Conservation (phyloP, 1,140 invertebrate genomes). For the Paracyclopina nana region DNA sequence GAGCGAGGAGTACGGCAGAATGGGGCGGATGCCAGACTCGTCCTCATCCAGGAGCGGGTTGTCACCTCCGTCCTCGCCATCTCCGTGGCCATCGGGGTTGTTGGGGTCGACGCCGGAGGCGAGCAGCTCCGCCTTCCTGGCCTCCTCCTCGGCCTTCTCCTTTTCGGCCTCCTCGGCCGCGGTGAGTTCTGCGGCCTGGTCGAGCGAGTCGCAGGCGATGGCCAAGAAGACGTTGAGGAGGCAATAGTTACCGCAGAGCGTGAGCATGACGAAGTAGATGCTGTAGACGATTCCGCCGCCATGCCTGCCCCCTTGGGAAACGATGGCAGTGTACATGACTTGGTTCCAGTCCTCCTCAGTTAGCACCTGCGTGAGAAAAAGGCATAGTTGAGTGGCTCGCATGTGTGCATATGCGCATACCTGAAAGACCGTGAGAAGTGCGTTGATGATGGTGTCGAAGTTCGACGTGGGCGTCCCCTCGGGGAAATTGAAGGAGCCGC, state of each 20-base stretch:
- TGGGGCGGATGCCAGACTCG: constrained; percentile 28
- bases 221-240: constrained; percentile 39
- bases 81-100: constrained; percentile 19
- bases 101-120: constrained; percentile 21
- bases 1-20: constrained; percentile 40
- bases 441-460: constrained; percentile 96
- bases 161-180: constrained; percentile 25
- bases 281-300: constrained; percentile 32
- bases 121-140: neutral
- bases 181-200: constrained; percentile 36
- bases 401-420: constrained; percentile 33
- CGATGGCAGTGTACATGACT: constrained; percentile 37
- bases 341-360: constrained; percentile 41
- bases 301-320: constrained; percentile 30
- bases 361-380: constrained; percentile 27
- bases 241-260: constrained; percentile 37
- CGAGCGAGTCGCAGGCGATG: constrained; percentile 39
- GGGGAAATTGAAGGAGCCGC: constrained; percentile 84
- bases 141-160: constrained; percentile 27
- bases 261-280: constrained; percentile 36
- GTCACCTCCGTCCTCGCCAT: constrained; percentile 22
- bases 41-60: constrained; percentile 25
- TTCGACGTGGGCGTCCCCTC: constrained; percentile 70
- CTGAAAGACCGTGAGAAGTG: constrained; percentile 93
- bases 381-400: neutral